These are phyloP conservation scores for Mastacembelus armatus DNA, from an alignment of 2,797 vertebrate species.

Conservation along the genomic window DNA sequence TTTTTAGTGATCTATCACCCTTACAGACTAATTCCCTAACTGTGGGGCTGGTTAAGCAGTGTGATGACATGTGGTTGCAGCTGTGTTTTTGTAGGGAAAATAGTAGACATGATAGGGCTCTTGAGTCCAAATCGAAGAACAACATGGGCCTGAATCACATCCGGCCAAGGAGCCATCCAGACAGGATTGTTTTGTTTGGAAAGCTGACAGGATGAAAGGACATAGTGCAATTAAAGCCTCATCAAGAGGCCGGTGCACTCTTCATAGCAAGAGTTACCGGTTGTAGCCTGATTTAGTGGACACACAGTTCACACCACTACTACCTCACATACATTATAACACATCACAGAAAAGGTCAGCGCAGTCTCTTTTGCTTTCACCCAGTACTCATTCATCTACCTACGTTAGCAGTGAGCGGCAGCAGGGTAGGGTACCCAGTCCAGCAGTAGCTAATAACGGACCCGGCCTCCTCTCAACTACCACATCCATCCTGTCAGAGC, in stretches of 20 bases:
- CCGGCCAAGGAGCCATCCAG: constrained; percentile 47
- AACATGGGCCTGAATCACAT: constrained; percentile 52
- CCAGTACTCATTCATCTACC: constrained; percentile 54
- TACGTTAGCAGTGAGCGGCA: constrained; percentile 54
- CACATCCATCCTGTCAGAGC: constrained; percentile 69
- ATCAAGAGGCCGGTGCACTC: constrained; percentile 13
- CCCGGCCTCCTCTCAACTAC: constrained; percentile 56
- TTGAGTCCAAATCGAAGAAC: constrained; percentile 49
- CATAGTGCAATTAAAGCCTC: constrained; percentile 24
- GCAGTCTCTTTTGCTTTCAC: constrained; percentile 39
- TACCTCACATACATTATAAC: constrained; percentile 8
- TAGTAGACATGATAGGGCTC: constrained; percentile 47
- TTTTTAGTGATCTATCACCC: constrained; percentile 44
- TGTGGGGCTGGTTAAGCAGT: constrained; percentile 28
- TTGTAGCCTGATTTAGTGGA: constrained; percentile 1
- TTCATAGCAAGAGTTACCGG: constrained; percentile 2
- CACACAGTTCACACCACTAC: neutral
- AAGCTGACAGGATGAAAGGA: constrained; percentile 27
- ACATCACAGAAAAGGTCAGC: constrained; percentile 44
- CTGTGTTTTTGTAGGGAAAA: constrained; percentile 48
- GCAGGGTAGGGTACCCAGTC: constrained; percentile 31
- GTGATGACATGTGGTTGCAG: constrained; percentile 40
- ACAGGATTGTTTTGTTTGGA: constrained; percentile 42
- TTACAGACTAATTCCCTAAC: constrained; percentile 43
- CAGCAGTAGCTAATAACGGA: constrained; percentile 48